phyloP scores from a whole-genome alignment of 1,140 invertebrate species.

The Helicoverpa armigera region DNA sequence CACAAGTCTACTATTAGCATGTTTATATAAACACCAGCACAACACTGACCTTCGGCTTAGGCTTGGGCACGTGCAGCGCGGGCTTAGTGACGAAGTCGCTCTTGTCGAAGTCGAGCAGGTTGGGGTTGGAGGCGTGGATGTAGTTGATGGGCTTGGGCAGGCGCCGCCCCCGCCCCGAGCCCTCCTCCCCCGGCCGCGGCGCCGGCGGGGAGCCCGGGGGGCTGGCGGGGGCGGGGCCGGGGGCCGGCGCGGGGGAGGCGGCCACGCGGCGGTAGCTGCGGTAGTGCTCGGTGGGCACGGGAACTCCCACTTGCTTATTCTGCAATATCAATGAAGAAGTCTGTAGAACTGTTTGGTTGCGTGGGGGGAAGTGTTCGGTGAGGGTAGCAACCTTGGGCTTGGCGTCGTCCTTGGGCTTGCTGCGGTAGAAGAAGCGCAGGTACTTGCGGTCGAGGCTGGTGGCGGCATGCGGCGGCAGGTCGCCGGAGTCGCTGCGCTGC shows the following conservation, averaged over 20 bases:
- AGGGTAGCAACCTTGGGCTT: conserved; percentile 65
- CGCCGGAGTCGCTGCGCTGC: conserved; percentile 79
- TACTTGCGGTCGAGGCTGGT: conserved; percentile 92
- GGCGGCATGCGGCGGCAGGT: conserved; percentile 85
- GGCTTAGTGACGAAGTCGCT: conserved; percentile 77
- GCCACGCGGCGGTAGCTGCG: conserved; percentile 66
- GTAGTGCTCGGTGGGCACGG: conserved; percentile 66
- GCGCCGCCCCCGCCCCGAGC: conserved; percentile 68
- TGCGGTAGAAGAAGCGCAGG: conserved; percentile 86
- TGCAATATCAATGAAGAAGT: conserved; percentile 29
- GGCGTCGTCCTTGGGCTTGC: conserved; percentile 71
- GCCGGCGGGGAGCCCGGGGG: conserved; percentile 15
- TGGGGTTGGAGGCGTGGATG: conserved; percentile 90
- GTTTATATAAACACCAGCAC: too few relatives aligned
- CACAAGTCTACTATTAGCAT: background rate
- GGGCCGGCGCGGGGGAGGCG: background rate
- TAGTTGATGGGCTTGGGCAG: conserved; percentile 87
- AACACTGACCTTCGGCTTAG: conserved; percentile 57
- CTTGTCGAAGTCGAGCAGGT: conserved; percentile 88
- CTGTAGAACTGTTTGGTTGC: background rate
- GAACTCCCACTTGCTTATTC: conserved; percentile 61
- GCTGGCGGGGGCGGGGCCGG: background rate
- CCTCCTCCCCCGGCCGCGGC: background rate
- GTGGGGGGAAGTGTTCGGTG: too few relatives aligned
- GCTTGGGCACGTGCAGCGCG: conserved; percentile 57